Conservation (phyloP, 2,113 vertebrate species). For the Coptodon bakossiorum region DNA sequence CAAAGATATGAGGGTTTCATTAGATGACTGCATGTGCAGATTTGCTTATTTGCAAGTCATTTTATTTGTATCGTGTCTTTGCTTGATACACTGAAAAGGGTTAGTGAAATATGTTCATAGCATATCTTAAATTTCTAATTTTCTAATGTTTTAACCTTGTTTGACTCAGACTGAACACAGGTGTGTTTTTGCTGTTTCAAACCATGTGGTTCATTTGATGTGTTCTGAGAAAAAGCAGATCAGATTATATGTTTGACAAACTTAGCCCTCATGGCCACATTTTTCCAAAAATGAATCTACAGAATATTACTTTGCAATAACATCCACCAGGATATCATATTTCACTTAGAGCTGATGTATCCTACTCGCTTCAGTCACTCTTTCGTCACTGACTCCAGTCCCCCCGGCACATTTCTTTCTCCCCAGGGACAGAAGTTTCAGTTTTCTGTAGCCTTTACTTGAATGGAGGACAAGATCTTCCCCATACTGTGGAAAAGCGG, state of each 20-base stretch:
- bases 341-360: not conserved
- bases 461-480: slow-evolving; percentile 75
- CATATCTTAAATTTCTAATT: not conserved
- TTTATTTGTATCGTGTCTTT: not conserved
- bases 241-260: not conserved
- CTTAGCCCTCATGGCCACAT: not conserved
- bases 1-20: not conserved
- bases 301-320: not conserved
- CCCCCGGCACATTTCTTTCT: not conserved
- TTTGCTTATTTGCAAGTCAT: not conserved
- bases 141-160: not conserved
- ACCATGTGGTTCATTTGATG: not conserved
- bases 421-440: not conserved
- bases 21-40: not conserved
- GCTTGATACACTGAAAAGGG: not conserved
- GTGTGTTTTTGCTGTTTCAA: not conserved
- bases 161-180: not conserved
- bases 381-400: not conserved
- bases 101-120: not conserved
- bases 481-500: slow-evolving; percentile 80
- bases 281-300: not conserved
- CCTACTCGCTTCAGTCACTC: not conserved
- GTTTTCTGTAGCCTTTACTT: slow-evolving; percentile 26
- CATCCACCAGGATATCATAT: not conserved
- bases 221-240: not conserved